These are phyloP conservation scores for Trochalopteron elliotii DNA, from an alignment of 2,113 vertebrate genomes.

Conservation along the genomic window DNA sequence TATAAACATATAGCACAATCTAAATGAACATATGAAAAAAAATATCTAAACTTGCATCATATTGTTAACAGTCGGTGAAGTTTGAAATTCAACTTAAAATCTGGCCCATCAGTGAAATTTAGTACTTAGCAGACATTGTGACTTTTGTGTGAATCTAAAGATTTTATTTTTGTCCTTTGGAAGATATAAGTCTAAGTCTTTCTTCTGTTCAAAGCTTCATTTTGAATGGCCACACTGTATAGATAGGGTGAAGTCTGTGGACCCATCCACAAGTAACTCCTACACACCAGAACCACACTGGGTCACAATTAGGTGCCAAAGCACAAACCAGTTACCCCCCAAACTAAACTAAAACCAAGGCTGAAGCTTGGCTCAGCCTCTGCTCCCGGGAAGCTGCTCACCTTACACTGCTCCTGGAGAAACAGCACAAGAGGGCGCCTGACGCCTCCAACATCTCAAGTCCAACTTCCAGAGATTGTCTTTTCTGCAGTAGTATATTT, in stretches of 20 bases:
- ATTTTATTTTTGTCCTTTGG: not conserved
- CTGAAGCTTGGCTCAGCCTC: not conserved
- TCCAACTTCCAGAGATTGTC: not conserved
- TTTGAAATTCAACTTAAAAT: not conserved
- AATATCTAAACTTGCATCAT: not conserved
- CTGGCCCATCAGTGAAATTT: not conserved
- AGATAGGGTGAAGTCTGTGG: not conserved
- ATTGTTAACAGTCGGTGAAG: not conserved
- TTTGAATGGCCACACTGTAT: not conserved
- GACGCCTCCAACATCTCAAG: not conserved
- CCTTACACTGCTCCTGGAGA: rapidly evolving
- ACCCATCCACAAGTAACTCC: not conserved
- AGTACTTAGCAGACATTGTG: not conserved
- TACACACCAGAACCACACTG: not conserved
- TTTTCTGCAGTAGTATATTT: not conserved
- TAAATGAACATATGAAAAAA: not conserved
- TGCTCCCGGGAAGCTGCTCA: not conserved
- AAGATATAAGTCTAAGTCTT: rapidly evolving
- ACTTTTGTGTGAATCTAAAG: not conserved
- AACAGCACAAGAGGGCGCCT: slow-evolving; percentile 52
- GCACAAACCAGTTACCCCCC: not conserved
- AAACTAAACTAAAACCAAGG: not conserved
- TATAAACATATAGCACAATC: not conserved
- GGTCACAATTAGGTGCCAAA: not conserved
- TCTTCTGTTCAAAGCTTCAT: not conserved